Conservation (phyloP, 2,888 invertebrate genomes). For the Drosophila mercatorum region DNA sequence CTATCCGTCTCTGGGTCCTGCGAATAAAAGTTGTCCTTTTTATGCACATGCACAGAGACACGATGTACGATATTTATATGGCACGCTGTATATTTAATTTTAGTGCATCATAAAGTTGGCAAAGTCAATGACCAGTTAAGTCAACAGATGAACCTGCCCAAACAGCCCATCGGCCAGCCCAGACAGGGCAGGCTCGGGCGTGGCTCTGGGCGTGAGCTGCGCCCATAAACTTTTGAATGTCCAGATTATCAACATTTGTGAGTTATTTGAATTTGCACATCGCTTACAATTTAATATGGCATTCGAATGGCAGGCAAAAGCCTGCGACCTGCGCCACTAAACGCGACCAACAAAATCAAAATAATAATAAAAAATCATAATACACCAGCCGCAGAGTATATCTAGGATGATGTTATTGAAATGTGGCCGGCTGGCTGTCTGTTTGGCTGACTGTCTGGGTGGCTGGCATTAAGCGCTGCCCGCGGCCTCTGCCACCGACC, state of each 20-base stretch:
- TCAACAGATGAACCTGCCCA: conserved; percentile 54
- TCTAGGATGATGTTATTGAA: conserved; percentile 52
- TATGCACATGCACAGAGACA: conserved; percentile 35
- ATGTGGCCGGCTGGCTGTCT: conserved; percentile 20
- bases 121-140: conserved; percentile 80
- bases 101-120: conserved; percentile 75
- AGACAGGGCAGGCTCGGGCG: background rate
- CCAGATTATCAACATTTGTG: conserved; percentile 41
- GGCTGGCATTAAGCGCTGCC: conserved; percentile 56
- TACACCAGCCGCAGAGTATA: conserved; percentile 26
- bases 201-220: background rate
- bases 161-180: background rate
- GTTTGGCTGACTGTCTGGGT: background rate
- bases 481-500: conserved; percentile 36
- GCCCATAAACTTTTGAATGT: conserved; percentile 20
- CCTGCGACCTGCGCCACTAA: conserved; percentile 21
- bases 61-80: conserved; percentile 46
- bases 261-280: conserved; percentile 66
- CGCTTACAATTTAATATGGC: conserved; percentile 58
- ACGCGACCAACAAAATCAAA: conserved; percentile 16
- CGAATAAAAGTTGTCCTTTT: conserved; percentile 67
- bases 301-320: conserved; percentile 61
- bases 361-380: conserved; percentile 23
- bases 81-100: conserved; percentile 63
- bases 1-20: conserved; percentile 5